A percentile compares a stretch with the other conserved stretches of the same genome.
These are phyloP conservation scores for Leontocebus nigricollis DNA, from an alignment of 2,797 vertebrate genomes.

Conservation along the genomic window DNA sequence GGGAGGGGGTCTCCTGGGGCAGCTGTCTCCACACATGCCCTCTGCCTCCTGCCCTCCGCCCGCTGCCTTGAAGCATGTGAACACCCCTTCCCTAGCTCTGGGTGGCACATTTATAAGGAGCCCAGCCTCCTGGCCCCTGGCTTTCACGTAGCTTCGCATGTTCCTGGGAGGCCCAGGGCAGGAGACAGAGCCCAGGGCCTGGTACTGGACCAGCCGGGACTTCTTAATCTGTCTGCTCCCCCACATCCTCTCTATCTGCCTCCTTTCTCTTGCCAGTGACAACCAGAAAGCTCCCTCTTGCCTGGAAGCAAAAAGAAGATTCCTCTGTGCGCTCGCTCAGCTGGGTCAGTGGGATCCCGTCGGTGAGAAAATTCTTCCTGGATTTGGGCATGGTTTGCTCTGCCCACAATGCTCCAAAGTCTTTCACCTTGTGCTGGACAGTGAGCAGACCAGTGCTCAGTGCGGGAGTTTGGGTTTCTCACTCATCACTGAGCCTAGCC, in stretches of 20 bases:
- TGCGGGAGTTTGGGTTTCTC: rapidly evolving
- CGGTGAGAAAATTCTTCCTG: not conserved
- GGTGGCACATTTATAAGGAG: not conserved
- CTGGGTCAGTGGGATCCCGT: no score
- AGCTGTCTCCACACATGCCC: rapidly evolving
- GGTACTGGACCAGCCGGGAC: no score
- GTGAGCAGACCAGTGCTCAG: rapidly evolving
- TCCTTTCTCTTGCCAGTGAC: not conserved
- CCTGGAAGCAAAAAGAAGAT: not conserved
- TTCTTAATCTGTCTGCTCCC: not conserved
- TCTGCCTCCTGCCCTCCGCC: not conserved
- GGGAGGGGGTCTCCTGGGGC: not conserved
- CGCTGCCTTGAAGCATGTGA: not conserved
- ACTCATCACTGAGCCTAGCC: rapidly evolving
- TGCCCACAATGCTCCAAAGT: no score
- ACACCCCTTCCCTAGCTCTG: not conserved
- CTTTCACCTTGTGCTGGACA: rapidly evolving
- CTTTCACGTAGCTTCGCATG: not conserved
- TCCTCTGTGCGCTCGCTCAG: rapidly evolving
- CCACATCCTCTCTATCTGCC: rapidly evolving
- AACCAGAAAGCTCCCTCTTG: not conserved
- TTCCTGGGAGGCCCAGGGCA: rapidly evolving
- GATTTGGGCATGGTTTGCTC: rapidly evolving
- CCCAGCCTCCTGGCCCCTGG: not conserved
- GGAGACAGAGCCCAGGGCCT: not conserved